A percentile compares a stretch with the other conserved stretches of the same genome.
These are phyloP conservation scores for Amblyraja radiata DNA, from an alignment of 2,797 vertebrate species.

Conservation along the genomic window DNA sequence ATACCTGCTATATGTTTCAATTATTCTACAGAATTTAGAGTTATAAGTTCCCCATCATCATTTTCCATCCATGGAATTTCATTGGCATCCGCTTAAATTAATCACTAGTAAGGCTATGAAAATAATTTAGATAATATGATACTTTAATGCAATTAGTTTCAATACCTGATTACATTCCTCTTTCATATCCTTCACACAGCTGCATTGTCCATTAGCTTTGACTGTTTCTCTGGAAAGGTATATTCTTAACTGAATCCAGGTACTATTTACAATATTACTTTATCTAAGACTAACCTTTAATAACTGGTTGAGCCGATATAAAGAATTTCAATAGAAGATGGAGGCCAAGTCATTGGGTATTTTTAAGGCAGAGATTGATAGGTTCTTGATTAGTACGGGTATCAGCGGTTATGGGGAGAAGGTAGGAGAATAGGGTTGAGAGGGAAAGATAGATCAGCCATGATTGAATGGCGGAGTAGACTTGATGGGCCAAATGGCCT, in stretches of 20 bases:
- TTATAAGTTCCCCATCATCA: not conserved
- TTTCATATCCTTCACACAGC: not conserved
- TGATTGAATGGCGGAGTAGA: too few relatives aligned
- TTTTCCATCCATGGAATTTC: not conserved
- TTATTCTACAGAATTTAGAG: not conserved
- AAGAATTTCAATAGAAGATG: not conserved
- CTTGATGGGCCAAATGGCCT: too few relatives aligned
- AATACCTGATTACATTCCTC: conserved; percentile 18
- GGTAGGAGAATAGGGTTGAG: too few relatives aligned
- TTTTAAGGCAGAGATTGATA: too few relatives aligned
- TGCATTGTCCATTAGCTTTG: conserved; percentile 5
- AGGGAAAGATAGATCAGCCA: too few relatives aligned
- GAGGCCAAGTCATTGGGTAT: too few relatives aligned
- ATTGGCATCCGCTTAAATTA: conserved; percentile 16
- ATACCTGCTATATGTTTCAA: not conserved
- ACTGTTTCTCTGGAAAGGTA: not conserved
- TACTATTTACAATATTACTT: not conserved
- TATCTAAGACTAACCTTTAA: not conserved
- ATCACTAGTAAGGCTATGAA: not conserved
- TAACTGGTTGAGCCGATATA: not conserved
- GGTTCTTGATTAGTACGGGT: too few relatives aligned
- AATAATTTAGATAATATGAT: not conserved
- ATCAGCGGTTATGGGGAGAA: too few relatives aligned
- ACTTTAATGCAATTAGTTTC: not conserved
- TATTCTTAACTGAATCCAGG: not conserved